phyloP scores from a whole-genome alignment of 2,797 vertebrate species.

The Anabas testudineus region DNA sequence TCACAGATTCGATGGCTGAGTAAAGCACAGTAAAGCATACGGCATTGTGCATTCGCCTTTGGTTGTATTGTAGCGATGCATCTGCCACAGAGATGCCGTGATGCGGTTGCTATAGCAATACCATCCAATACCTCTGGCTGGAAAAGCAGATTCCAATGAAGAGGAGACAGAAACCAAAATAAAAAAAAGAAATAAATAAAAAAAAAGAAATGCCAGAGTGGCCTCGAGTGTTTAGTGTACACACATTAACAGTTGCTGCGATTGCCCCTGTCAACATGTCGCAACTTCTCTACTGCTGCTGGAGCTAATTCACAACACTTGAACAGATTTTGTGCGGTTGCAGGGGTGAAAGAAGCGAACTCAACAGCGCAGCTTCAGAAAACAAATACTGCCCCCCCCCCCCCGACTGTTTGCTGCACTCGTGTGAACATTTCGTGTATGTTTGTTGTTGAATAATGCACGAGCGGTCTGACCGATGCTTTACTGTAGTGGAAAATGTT shows the following conservation, averaged over 20 bases:
- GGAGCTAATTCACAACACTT: slow-evolving; percentile 32
- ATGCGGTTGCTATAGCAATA: slow-evolving; percentile 80
- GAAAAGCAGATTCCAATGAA: slow-evolving; percentile 49
- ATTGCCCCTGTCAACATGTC: slow-evolving; percentile 1
- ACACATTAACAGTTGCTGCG: slow-evolving; percentile 28
- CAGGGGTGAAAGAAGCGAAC: slow-evolving; percentile 5
- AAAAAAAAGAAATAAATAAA: too few species aligned
- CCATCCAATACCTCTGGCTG: slow-evolving; percentile 60
- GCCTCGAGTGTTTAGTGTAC: slow-evolving; percentile 40
- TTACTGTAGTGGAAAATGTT: neutral
- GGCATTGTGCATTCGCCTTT: slow-evolving; percentile 45
- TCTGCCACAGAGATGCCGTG: slow-evolving; percentile 66
- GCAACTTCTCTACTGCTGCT: slow-evolving; percentile 16
- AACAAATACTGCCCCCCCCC: slow-evolving; percentile 2
- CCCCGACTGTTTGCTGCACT: slow-evolving; percentile 7
- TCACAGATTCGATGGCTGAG: slow-evolving; percentile 4
- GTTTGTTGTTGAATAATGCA: slow-evolving; percentile 17
- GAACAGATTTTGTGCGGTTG: slow-evolving; percentile 11
- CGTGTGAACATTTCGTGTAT: slow-evolving; percentile 7
- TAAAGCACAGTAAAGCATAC: slow-evolving; percentile 28
- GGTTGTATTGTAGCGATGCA: slow-evolving; percentile 55
- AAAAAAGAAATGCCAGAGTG: slow-evolving; percentile 47
- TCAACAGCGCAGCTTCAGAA: slow-evolving; percentile 12
- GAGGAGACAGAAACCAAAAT: slow-evolving; percentile 46
- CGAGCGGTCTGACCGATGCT: neutral